Evolutionary conservation across 2,888 invertebrate genomes (phyloP), one percentile per base, ranked within the genome.

Genomic region (Oscheius sp.): DNA sequence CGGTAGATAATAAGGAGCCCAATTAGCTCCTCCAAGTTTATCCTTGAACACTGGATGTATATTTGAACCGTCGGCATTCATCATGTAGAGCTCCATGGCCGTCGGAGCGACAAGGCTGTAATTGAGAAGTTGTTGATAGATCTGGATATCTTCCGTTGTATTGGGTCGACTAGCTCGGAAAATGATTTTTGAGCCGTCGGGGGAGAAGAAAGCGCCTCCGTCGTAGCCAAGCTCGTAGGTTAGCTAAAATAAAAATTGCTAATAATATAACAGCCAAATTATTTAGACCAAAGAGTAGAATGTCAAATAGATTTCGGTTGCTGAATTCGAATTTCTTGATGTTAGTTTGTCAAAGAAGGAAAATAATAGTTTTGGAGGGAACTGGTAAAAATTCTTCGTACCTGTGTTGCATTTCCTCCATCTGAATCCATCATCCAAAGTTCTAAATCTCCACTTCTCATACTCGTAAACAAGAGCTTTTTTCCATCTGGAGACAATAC

Each of bases 61-160:
- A 24, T 77, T 74, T 3, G 63, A 57, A 22, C 83, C 83, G 63
- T 83, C 77, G 4, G 68, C 20, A 63, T 81, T 72, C 82, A 84
- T 82, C 2, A 76, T 69, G 59, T 70, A 82, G 9, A 83, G 64
- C 56, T 83, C 82, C 50, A 84, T 65, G 20, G 80, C 82, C 14
- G 72, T 72, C 12, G 74, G 62, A 50, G 76, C 75, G 12, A 81
- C 81, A 1, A 77, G 51, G 33, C 70, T 64, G 49, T 70, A 73
- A 24, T n/a, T 67, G 20, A 67, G 24, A 3, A 67, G 67, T 2
- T 73, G 50, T 56, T 69, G 71, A 65, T 80, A 80, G n/a, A 63
- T 69, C 9, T 68, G 44, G 22, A 74, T 63, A 38, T 80, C 80
- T n/a, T 67, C 67, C 6, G 28, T 9, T 0, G 72, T 76, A 17